Conservation (phyloP, 1,140 invertebrate genomes). For the Telenomus remus region DNA sequence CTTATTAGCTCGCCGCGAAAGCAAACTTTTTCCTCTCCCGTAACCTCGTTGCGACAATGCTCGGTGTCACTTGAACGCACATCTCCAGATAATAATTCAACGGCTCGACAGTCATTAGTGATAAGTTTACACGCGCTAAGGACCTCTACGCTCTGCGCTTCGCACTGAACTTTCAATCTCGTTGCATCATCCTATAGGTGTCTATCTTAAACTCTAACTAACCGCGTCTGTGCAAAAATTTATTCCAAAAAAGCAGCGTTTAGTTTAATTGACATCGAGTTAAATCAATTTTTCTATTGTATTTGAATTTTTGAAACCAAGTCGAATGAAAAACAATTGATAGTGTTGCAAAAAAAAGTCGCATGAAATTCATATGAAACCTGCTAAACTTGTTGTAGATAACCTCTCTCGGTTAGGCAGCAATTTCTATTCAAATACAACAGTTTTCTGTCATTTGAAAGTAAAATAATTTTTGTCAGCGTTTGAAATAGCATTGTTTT, state of each 20-base stretch:
- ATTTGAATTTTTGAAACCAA: too few relatives aligned
- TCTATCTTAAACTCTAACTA: slow-evolving; percentile 44
- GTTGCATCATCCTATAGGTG: slow-evolving; percentile 38
- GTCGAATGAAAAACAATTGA: too few relatives aligned
- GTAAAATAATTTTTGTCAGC: too few relatives aligned
- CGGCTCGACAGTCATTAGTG: slow-evolving; percentile 51
- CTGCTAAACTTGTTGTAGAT: neutral
- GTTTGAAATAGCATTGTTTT: too few relatives aligned
- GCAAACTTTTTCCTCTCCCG: slow-evolving; percentile 11
- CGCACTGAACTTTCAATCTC: slow-evolving; percentile 33
- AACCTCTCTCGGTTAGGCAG: neutral
- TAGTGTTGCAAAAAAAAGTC: too few relatives aligned
- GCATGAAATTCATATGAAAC: too few relatives aligned
- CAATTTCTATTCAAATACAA: too few relatives aligned
- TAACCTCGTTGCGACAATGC: slow-evolving; percentile 23
- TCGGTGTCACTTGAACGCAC: slow-evolving; percentile 25
- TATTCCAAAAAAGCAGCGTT: too few relatives aligned
- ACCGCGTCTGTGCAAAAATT: slow-evolving; percentile 7
- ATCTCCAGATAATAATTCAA: slow-evolving; percentile 38
- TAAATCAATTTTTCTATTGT: too few relatives aligned
- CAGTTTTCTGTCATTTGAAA: too few relatives aligned
- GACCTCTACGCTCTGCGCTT: slow-evolving; percentile 18
- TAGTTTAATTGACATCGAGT: too few relatives aligned
- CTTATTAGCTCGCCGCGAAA: slow-evolving; percentile 14
- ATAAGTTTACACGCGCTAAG: slow-evolving; percentile 59